Evolutionary conservation across 2,888 invertebrate species (phyloP).

Genomic region (Trisateles emortualis): DNA sequence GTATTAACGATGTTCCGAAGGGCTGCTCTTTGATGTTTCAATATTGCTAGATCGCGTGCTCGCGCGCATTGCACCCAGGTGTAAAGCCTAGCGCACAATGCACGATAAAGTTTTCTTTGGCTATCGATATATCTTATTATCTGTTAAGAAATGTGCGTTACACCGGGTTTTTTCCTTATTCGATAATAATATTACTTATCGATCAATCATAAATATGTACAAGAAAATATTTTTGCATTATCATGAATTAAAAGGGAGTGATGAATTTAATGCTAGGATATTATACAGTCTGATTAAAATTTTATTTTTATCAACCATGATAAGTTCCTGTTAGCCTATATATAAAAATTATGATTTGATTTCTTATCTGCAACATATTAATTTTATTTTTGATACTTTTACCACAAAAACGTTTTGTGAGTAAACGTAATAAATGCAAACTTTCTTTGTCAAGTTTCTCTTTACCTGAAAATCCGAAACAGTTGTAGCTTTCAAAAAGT

Average conservation of each 20-base stretch:
- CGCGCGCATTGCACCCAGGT: conserved; percentile 50
- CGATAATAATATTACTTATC: conserved; percentile 10
- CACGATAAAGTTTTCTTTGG: not conserved
- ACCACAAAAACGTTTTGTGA: too few species aligned
- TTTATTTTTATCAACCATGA: not conserved
- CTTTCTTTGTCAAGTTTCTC: not conserved
- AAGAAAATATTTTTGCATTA: not conserved
- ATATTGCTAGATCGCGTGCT: conserved; percentile 69
- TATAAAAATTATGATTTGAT: not conserved
- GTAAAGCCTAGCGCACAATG: conserved; percentile 20
- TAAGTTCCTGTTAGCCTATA: not conserved
- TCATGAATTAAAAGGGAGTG: too few species aligned
- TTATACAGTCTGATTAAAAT: not conserved
- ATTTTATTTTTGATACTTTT: not conserved
- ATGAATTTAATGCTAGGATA: too few species aligned
- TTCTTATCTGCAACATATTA: not conserved
- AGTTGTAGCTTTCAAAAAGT: too few species aligned
- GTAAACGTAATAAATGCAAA: not conserved
- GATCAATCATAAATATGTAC: conserved; percentile 9
- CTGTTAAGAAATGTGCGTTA: conserved; percentile 1
- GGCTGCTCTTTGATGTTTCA: conserved; percentile 60
- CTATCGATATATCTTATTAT: conserved; percentile 1
- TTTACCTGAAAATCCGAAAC: not conserved
- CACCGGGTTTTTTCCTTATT: conserved; percentile 6
- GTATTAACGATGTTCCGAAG: conserved; percentile 55